Evolutionary conservation across 2,888 invertebrate genomes (phyloP), one percentile per base, ranked within the genome.

Genomic region (Erebia aethiops): DNA sequence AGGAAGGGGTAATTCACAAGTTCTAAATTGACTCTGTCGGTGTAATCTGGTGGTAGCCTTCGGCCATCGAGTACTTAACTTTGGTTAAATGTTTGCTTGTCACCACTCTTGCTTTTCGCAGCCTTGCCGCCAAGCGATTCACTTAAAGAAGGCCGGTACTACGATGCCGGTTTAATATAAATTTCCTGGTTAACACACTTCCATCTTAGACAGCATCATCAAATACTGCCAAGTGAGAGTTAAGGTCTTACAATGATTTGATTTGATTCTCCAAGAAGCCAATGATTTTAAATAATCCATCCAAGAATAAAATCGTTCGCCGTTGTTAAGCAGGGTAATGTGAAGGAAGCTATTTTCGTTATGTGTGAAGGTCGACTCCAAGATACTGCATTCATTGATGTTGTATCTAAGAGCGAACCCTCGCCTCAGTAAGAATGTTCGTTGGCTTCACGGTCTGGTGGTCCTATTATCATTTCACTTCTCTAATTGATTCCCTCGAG

Each of bases 271-370:
- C 2, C 54, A 18, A 18, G 18, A 54, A 54, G 18, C 18, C 18
- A 18, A 54, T 14, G n/a, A 51, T 49, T 14, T 35, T 35, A 35
- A 35, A 49, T 13, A 52, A 52, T 18, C 54, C 18, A 54, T 18
- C 18, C 16, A 18, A 54, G 18, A 54, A 54, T 54, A 21, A 26
- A 57, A 62, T 18, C 18, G 16, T 61, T 18, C 21, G 51, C 70
- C 69, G 69, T 72, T 69, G 66, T 74, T 74, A 72, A 74, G 71
- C 71, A 70, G 63, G 62, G 62, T 73, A 70, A 74, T 71, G 74
- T 71, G 72, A 74, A 71, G 57, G 67, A 72, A 72, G 74, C 75
- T 76, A 77, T 79, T 78, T 78, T 76, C 67, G 75, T 74, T 63
- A 65, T 69, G 60, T 62, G 60, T 70, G 76, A 78, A 79, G 79